Base-by-base conservation (phyloP, 2,888 invertebrate genomes). In the Lutraria lutraria region DNA sequence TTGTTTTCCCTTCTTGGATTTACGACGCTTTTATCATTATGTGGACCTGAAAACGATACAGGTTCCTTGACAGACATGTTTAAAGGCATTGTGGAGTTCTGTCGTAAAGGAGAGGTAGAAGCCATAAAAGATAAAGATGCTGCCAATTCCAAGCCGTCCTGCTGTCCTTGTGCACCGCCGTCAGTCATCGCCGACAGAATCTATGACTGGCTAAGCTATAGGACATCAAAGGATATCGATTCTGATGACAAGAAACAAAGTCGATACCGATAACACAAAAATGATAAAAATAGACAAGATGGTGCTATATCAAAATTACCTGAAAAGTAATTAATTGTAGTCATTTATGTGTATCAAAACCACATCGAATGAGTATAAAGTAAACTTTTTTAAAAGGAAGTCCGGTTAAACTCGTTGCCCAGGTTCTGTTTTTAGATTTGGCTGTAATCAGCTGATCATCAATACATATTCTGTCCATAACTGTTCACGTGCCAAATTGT, bases 1-100 rank as follows among this genome's bases (percentile, higher is more conserved):
- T 34, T 95, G n/a, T 95, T 94, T 89, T 91, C 95, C 0, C 85
- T 95, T 56, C 89, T 93, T 16, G 92, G 94, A 21, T 95, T 95
- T 85, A 89, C 94, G 0, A 90, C 94, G 3, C 68, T 95, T 0
- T 88, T 95, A 92, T 85, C 94, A 16, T 15, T 95, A 8, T 88
- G 91, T 79, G 95, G 95, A 43, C 95, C 95, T 8, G 89, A 95
- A 76, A 93, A 92, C 0, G 89, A 94, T 19, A 93, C 92, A 12
- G 95, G 95, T 13, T 93, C 90, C 0, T 34, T 94, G 4, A 72
- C 43, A 53, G 81, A 79, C 0, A 12, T 93, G 63, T 68, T 85
- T 63, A 86, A 34, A 34, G n/a, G 86, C 31, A 31, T 84, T 12
- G 31, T 63, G 12, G 34, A 68, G 29, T 80, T 88, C 43, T 83